phyloP scores from a whole-genome alignment of 2,888 invertebrate species.

The Girardia tigrina region DNA sequence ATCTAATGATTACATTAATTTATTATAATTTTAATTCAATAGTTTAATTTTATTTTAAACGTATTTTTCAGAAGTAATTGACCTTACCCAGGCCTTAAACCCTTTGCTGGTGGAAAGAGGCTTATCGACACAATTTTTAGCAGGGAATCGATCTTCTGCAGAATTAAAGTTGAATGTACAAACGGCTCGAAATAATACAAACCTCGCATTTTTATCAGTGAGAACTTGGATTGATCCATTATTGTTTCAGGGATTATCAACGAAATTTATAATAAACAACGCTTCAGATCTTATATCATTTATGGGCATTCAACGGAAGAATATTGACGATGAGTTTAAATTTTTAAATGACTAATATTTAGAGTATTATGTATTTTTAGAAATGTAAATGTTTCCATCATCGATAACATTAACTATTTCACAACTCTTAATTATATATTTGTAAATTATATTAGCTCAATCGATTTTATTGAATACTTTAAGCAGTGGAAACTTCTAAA shows the following conservation, averaged over 20 bases:
- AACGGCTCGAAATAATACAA: background rate
- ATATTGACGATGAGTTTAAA: background rate
- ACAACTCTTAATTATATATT: background rate
- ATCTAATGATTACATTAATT: no score
- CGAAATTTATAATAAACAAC: background rate
- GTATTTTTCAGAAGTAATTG: background rate
- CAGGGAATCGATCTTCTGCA: background rate
- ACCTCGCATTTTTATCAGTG: background rate
- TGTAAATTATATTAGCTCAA: background rate
- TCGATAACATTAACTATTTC: background rate
- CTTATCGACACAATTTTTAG: background rate
- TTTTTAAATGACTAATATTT: background rate
- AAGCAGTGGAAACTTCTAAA: background rate
- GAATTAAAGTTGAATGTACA: background rate
- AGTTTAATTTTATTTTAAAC: background rate
- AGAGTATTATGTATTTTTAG: background rate
- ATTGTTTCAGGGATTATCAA: background rate
- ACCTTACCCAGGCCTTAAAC: background rate
- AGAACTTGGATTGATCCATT: background rate
- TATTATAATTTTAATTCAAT: no score
- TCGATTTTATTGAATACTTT: background rate
- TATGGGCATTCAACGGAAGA: background rate
- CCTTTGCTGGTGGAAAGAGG: background rate
- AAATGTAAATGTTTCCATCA: background rate
- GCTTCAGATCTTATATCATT: background rate